Evolutionary conservation across 2,888 invertebrate genomes (phyloP).

Genomic region (Blomia tropicalis): DNA sequence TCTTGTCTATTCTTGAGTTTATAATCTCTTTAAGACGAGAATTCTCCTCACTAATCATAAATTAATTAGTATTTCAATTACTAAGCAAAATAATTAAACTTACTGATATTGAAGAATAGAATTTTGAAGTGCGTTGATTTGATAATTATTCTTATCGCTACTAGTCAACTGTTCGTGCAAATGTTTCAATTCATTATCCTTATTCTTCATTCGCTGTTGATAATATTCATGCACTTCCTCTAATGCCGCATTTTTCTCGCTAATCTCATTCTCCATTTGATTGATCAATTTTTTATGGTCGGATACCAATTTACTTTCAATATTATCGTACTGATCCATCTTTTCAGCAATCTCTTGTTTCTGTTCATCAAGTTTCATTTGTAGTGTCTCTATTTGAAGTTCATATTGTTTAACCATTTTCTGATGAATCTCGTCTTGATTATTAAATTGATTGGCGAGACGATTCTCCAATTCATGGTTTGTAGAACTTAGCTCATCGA

Average conservation of each 20-base stretch:
- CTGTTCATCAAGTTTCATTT: constrained; percentile 20
- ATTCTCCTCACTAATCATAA: constrained; percentile 24
- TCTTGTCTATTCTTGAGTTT: neutral
- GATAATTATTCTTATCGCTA: constrained; percentile 24
- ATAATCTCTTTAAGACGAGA: constrained; percentile 24
- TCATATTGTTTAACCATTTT: constrained; percentile 15
- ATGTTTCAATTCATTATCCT: constrained; percentile 23
- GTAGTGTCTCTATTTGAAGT: constrained; percentile 21
- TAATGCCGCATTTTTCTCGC: constrained; percentile 28
- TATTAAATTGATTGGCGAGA: constrained; percentile 5
- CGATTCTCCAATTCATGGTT: constrained; percentile 1
- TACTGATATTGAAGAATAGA: constrained; percentile 25
- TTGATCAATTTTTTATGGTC: constrained; percentile 26
- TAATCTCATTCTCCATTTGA: constrained; percentile 26
- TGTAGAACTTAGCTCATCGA: neutral
- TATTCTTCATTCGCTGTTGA: constrained; percentile 25
- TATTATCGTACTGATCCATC: constrained; percentile 15
- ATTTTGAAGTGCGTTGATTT: constrained; percentile 26
- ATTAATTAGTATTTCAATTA: neutral
- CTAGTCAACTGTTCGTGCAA: constrained; percentile 23
- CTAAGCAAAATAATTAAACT: neutral
- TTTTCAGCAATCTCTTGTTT: constrained; percentile 24
- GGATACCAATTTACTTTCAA: constrained; percentile 18
- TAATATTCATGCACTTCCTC: constrained; percentile 30
- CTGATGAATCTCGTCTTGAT: constrained; percentile 15